Conservation (phyloP, 1,140 invertebrate genomes). For the Trissolcus basalis region DNA sequence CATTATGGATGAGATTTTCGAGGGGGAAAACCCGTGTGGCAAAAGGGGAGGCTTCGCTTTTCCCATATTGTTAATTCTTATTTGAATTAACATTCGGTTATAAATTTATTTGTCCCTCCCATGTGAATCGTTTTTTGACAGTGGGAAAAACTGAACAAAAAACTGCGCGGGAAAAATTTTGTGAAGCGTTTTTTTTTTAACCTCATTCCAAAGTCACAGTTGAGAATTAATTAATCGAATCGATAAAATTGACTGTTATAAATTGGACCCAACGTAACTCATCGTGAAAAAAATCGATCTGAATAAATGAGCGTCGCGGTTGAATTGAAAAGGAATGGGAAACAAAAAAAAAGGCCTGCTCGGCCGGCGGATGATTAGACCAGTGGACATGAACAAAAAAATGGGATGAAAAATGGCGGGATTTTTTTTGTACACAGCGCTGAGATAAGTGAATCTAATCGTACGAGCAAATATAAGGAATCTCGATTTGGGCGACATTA, state of each 20-base stretch:
- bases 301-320: no score
- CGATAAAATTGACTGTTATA: no score
- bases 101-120: conserved; percentile 15
- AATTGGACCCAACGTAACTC: no score
- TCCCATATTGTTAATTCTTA: conserved; percentile 43
- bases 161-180: no score
- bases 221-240: no score
- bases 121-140: conserved; percentile 2
- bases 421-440: conserved; percentile 5
- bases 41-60: conserved; percentile 19
- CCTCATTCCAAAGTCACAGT: no score
- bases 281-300: no score
- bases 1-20: conserved; percentile 34
- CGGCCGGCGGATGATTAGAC: no score
- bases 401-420: conserved; percentile 17
- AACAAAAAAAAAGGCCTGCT: background rate
- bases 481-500: conserved; percentile 34
- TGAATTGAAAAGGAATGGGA: no score
- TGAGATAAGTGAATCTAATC: conserved; percentile 51
- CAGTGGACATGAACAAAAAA: background rate
- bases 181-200: background rate
- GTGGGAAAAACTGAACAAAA: conserved; percentile 4
- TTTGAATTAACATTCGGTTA: conserved; percentile 33
- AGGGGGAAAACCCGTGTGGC: conserved; percentile 9
- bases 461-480: conserved; percentile 41